These are phyloP conservation scores for Microcaecilia unicolor DNA, from an alignment of 2,797 vertebrate genomes.

Conservation along the genomic window DNA sequence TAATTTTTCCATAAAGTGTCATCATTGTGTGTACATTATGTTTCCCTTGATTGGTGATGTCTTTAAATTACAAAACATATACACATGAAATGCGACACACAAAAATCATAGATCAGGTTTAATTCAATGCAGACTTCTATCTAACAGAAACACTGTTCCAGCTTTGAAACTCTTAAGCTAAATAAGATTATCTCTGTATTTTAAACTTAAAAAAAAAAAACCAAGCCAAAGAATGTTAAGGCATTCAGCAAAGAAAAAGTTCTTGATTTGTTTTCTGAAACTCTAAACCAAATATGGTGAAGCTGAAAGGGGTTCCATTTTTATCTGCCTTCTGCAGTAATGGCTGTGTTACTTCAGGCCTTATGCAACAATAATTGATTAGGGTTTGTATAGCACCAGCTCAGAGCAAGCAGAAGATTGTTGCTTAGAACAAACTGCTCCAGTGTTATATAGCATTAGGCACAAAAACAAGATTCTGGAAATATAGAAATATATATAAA, in stretches of 20 bases:
- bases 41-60: conserved; percentile 29
- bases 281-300: conserved; percentile 71
- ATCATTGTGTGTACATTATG: too few species aligned
- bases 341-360: conserved; percentile 76
- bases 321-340: conserved; percentile 69
- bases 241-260: too few species aligned
- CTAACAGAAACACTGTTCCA: conserved; percentile 32
- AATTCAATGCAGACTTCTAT: conserved; percentile 24
- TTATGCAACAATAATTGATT: conserved; percentile 90
- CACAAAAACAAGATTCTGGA: conserved; percentile 63
- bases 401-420: conserved; percentile 82
- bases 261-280: conserved; percentile 65
- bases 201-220: conserved; percentile 16
- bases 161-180: too few species aligned
- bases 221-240: too few species aligned
- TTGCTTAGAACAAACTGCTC: conserved; percentile 82
- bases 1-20: too few species aligned
- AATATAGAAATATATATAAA: too few species aligned
- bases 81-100: conserved; percentile 14
- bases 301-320: too few species aligned
- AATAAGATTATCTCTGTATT: too few species aligned
- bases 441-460: conserved; percentile 78
- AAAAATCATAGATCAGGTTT: too few species aligned
- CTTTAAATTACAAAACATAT: conserved; percentile 42
- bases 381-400: conserved; percentile 83